Evolutionary conservation across 2,888 invertebrate genomes (phyloP).

Genomic region (Barypeithes pellucidus): DNA sequence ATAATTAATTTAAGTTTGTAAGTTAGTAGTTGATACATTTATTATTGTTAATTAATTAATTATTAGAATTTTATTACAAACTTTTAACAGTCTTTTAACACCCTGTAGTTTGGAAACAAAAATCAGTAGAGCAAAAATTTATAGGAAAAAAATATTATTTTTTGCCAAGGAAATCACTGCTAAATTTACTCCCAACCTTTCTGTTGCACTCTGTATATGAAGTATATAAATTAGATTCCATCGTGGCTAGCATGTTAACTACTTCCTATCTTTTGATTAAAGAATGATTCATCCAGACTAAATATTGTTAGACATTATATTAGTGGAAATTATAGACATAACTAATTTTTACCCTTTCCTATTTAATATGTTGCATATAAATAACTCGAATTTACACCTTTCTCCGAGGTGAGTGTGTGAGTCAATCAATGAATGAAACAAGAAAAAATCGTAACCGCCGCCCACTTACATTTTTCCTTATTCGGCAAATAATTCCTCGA

Average conservation of each 20-base stretch:
- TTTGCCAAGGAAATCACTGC: too few relatives aligned
- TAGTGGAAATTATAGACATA: not conserved
- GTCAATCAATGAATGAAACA: slow-evolving; percentile 46
- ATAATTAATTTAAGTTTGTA: too few relatives aligned
- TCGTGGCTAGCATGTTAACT: slow-evolving; percentile 26
- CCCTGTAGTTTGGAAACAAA: too few relatives aligned
- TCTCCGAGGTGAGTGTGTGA: slow-evolving; percentile 31
- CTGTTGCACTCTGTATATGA: not conserved
- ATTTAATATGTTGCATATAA: not conserved
- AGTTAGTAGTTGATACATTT: too few relatives aligned
- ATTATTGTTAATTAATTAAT: too few relatives aligned
- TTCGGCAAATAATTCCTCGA: slow-evolving; percentile 40
- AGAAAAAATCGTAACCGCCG: slow-evolving; percentile 35
- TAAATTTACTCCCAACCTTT: too few relatives aligned
- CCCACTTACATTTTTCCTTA: slow-evolving; percentile 45
- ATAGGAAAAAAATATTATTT: too few relatives aligned
- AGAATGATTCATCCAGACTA: slow-evolving; percentile 18
- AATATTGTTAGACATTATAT: not conserved
- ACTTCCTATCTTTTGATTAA: slow-evolving; percentile 17
- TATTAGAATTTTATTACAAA: too few relatives aligned
- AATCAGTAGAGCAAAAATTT: too few relatives aligned
- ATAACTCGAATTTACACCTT: slow-evolving; percentile 27
- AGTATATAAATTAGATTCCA: slow-evolving; percentile 1
- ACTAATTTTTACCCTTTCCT: not conserved
- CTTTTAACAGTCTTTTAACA: too few relatives aligned